Evolutionary conservation across 2,113 vertebrate genomes (phyloP).

Genomic region (Nesospiza acunhae): DNA sequence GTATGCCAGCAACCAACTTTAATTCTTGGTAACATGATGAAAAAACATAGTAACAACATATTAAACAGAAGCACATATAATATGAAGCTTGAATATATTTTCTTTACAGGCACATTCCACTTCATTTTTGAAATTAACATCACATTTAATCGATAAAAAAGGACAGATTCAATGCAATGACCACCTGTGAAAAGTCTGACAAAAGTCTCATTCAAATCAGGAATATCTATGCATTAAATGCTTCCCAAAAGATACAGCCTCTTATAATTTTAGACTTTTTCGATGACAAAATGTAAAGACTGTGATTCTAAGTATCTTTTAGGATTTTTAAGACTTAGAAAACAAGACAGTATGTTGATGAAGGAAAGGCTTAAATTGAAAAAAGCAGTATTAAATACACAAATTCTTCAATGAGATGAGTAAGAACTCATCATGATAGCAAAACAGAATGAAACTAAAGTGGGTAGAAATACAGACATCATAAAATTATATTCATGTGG

Average conservation of each 20-base stretch:
- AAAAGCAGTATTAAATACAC: neutral
- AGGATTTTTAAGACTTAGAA: neutral
- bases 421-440: neutral
- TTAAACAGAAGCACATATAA: neutral
- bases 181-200: neutral
- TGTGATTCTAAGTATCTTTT: neutral
- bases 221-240: neutral
- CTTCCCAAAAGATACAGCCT: accelerated
- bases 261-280: neutral
- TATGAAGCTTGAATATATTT: neutral
- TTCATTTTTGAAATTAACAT: neutral
- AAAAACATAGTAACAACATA: neutral
- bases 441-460: neutral
- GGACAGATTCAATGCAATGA: neutral
- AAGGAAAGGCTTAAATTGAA: neutral
- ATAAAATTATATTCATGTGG: accelerated
- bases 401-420: neutral
- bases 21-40: neutral
- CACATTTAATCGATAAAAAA: neutral
- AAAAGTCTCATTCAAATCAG: neutral
- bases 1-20: neutral
- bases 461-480: neutral
- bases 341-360: neutral
- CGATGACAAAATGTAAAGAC: neutral
- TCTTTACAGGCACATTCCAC: neutral